Conservation (phyloP, 2,888 invertebrate species). For the Ethmia dodecea region DNA sequence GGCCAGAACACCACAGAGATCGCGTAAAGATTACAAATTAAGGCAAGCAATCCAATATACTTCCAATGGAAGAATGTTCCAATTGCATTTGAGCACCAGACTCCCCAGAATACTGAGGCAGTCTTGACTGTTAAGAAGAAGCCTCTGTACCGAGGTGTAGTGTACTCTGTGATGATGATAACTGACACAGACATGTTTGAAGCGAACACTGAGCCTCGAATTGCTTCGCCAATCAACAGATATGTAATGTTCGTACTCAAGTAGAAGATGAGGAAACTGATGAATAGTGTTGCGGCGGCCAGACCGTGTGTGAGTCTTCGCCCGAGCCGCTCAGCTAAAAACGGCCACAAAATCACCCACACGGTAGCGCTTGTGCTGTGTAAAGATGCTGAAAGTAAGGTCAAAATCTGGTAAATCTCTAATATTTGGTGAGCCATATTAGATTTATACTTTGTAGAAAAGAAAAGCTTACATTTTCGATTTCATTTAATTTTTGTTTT, state of each 20-base stretch:
- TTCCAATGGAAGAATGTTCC: slow-evolving; percentile 20
- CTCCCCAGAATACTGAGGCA: slow-evolving; percentile 17
- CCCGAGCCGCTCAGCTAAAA: neutral
- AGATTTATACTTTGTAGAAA: too few relatives aligned
- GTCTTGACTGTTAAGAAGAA: slow-evolving; percentile 19
- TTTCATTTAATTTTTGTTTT: too few relatives aligned
- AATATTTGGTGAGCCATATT: too few relatives aligned
- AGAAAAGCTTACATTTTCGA: too few relatives aligned
- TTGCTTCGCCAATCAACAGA: neutral
- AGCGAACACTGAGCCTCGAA: neutral
- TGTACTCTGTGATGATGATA: slow-evolving; percentile 6
- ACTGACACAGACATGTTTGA: neutral
- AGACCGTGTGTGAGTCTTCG: neutral
- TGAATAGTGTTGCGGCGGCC: neutral
- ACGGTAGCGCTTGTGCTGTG: neutral
- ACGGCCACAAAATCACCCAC: neutral
- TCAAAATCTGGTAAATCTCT: too few relatives aligned
- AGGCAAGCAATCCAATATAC: slow-evolving; percentile 13
- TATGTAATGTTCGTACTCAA: neutral
- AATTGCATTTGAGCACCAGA: slow-evolving; percentile 20
- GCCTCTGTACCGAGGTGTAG: slow-evolving; percentile 17
- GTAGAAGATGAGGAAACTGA: neutral
- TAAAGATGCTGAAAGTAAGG: neutral
- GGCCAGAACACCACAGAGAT: slow-evolving; percentile 17
- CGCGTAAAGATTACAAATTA: slow-evolving; percentile 11